Evolutionary conservation across 2,888 invertebrate genomes (phyloP).

Genomic region (Eucriotettix oculatus): DNA sequence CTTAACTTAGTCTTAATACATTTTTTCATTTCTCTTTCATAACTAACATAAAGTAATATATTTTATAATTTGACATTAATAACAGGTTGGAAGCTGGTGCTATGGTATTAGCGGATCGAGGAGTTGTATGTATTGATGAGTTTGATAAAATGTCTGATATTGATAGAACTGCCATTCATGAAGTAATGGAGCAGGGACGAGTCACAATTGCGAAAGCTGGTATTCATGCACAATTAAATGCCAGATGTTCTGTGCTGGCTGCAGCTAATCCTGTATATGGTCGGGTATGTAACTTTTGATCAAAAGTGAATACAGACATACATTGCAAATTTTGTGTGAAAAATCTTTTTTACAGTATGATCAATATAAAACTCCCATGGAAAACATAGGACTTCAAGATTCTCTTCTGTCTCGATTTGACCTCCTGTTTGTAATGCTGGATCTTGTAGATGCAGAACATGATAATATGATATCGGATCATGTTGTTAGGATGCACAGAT

Average conservation of each 20-base stretch:
- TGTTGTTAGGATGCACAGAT: slow-evolving; percentile 93
- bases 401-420: slow-evolving; percentile 95
- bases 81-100: slow-evolving; percentile 86
- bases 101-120: slow-evolving; percentile 98
- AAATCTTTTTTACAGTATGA: slow-evolving; percentile 58
- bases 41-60: neutral
- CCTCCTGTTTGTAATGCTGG: slow-evolving; percentile 91
- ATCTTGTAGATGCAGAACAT: slow-evolving; percentile 75
- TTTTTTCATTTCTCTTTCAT: neutral
- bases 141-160: slow-evolving; percentile 99
- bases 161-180: slow-evolving; percentile 97
- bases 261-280: slow-evolving; percentile 99
- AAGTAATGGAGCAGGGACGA: slow-evolving; percentile 98
- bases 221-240: slow-evolving; percentile 93
- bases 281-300: slow-evolving; percentile 36
- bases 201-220: slow-evolving; percentile 97
- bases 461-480: slow-evolving; percentile 92
- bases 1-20: neutral
- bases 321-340: neutral
- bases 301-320: neutral
- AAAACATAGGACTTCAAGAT: slow-evolving; percentile 97
- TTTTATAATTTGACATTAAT: neutral
- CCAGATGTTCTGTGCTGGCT: slow-evolving; percentile 91
- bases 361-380: slow-evolving; percentile 98
- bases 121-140: slow-evolving; percentile 93